Conservation (phyloP, 2,888 invertebrate species). For the Polymixis lichenea region DNA sequence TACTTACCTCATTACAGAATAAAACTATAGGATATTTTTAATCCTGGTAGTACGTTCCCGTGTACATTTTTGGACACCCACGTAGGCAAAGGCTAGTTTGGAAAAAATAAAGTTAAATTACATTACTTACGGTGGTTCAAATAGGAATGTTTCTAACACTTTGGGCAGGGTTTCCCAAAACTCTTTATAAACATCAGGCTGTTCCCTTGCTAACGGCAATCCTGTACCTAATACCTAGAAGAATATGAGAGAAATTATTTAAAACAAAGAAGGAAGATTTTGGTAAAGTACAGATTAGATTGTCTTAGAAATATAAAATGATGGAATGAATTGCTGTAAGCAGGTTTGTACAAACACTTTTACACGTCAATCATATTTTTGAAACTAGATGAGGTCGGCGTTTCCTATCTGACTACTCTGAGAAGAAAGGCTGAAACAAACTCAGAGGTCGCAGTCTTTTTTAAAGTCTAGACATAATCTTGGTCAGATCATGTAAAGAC, state of each 20-base stretch:
- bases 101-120: not conserved
- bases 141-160: constrained; percentile 97
- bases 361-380: too few relatives aligned
- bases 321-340: too few relatives aligned
- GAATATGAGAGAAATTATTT: not conserved
- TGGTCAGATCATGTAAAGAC: too few relatives aligned
- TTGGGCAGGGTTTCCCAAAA: constrained; percentile 97
- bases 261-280: not conserved
- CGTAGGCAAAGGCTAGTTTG: not conserved
- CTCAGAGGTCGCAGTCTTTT: too few relatives aligned
- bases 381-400: too few relatives aligned
- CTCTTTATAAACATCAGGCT: constrained; percentile 93
- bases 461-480: too few relatives aligned
- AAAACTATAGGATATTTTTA: not conserved
- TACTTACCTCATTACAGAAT: too few relatives aligned
- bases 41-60: not conserved
- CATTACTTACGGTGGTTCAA: constrained; percentile 90
- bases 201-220: constrained; percentile 95
- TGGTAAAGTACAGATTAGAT: too few relatives aligned
- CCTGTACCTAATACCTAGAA: constrained; percentile 95
- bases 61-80: not conserved
- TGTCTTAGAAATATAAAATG: too few relatives aligned
- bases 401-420: too few relatives aligned
- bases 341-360: too few relatives aligned
- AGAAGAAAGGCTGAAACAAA: too few relatives aligned